Conservation (phyloP, 2,888 invertebrate species). For the Beris chalybata region DNA sequence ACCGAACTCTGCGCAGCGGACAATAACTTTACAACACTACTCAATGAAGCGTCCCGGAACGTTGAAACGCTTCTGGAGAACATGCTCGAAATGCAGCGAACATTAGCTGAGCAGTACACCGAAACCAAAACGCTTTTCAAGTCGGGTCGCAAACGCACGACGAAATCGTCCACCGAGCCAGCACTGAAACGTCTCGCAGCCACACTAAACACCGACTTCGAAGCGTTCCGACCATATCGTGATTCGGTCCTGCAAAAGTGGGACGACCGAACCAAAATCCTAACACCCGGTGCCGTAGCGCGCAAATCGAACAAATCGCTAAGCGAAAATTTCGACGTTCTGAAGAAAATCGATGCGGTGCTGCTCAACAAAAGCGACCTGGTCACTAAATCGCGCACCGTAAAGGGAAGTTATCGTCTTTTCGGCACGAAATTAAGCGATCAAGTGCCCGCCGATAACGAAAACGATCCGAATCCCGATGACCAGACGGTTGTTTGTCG, state of each 20-base stretch:
- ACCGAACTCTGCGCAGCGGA: slow-evolving; percentile 54
- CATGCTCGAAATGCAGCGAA: slow-evolving; percentile 62
- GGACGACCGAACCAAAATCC: slow-evolving; percentile 88
- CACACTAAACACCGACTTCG: slow-evolving; percentile 62
- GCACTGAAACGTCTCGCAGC: slow-evolving; percentile 53
- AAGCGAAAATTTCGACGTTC: slow-evolving; percentile 57
- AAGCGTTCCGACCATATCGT: slow-evolving; percentile 68
- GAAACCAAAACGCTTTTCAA: slow-evolving; percentile 65
- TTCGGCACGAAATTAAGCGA: slow-evolving; percentile 52
- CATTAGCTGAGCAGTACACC: slow-evolving; percentile 65
- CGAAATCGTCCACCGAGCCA: neutral
- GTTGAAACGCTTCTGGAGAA: slow-evolving; percentile 67
- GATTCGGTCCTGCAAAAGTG: slow-evolving; percentile 87
- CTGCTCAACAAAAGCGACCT: slow-evolving; percentile 76
- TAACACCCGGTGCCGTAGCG: slow-evolving; percentile 65
- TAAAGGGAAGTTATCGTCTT: slow-evolving; percentile 72
- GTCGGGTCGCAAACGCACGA: slow-evolving; percentile 42
- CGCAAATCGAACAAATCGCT: slow-evolving; percentile 54
- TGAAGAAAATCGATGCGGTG: slow-evolving; percentile 81
- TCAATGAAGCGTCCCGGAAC: slow-evolving; percentile 60
- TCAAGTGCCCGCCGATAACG: slow-evolving; percentile 35
- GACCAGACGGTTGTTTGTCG: slow-evolving; percentile 66
- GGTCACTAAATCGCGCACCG: slow-evolving; percentile 76
- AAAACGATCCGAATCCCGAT: slow-evolving; percentile 50
- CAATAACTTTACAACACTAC: slow-evolving; percentile 59